A percentile compares a stretch with the other conserved stretches of the same genome.
These are phyloP conservation scores for Silurus aristotelis DNA, from an alignment of 2,797 vertebrate genomes.

Conservation along the genomic window DNA sequence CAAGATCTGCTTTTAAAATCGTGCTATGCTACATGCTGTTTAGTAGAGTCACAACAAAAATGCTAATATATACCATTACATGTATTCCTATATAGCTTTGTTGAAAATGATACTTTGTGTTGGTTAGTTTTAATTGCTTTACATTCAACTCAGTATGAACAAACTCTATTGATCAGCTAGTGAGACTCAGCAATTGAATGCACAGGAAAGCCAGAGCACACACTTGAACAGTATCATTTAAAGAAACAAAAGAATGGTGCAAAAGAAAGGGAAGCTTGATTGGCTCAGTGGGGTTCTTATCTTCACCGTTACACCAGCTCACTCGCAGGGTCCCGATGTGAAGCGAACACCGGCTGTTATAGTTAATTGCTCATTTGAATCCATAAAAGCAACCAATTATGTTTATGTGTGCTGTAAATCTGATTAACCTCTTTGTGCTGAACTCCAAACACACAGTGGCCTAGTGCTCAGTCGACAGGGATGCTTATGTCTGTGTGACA, in stretches of 20 bases:
- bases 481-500: not conserved
- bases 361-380: constrained; percentile 67
- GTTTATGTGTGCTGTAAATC: constrained; percentile 65
- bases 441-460: not conserved
- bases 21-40: not conserved
- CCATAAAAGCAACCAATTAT: constrained; percentile 65
- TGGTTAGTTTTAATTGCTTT: not conserved
- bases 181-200: not conserved
- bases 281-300: constrained; percentile 37
- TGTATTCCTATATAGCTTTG: not conserved
- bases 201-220: not conserved
- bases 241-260: not conserved
- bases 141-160: not conserved
- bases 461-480: not conserved
- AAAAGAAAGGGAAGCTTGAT: not conserved
- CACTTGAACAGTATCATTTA: not conserved
- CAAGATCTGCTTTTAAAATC: not conserved
- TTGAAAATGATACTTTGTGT: no score
- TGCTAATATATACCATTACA: not conserved
- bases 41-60: not conserved
- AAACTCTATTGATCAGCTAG: not conserved
- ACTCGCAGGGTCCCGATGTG: constrained; percentile 23
- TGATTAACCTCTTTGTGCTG: constrained; percentile 60
- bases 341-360: constrained; percentile 57
- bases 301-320: constrained; percentile 17